phyloP scores from a whole-genome alignment of 2,888 invertebrate species.

The Philopedon plagiatum region DNA sequence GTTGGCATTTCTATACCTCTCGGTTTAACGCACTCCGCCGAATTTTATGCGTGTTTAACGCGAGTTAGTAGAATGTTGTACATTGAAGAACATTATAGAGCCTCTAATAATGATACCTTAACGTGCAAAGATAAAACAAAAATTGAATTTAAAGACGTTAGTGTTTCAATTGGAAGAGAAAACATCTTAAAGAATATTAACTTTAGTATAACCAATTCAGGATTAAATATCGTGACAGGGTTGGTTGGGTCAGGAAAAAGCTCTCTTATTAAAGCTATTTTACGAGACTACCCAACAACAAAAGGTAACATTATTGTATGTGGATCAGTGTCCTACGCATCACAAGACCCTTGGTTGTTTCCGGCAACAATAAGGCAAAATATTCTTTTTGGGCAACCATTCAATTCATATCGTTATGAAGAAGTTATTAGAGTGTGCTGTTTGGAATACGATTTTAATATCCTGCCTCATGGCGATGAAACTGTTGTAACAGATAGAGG shows the following conservation, averaged over 20 bases:
- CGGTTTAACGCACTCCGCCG: constrained; percentile 85
- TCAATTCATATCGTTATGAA: constrained; percentile 66
- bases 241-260: constrained; percentile 79
- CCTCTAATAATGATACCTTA: constrained; percentile 19
- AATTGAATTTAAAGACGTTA: constrained; percentile 56
- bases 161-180: constrained; percentile 57
- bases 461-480: constrained; percentile 83
- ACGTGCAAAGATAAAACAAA: constrained; percentile 49
- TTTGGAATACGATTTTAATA: constrained; percentile 78
- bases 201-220: constrained; percentile 46
- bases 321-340: constrained; percentile 72
- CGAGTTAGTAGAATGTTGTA: constrained; percentile 76
- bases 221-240: constrained; percentile 74
- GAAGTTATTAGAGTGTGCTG: constrained; percentile 76
- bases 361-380: constrained; percentile 79
- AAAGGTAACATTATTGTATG: constrained; percentile 67
- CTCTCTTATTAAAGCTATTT: constrained; percentile 66
- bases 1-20: constrained; percentile 85
- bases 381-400: constrained; percentile 80
- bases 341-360: constrained; percentile 77
- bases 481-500: constrained; percentile 85
- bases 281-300: constrained; percentile 66
- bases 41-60: constrained; percentile 81
- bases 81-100: constrained; percentile 71
- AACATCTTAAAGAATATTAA: constrained; percentile 54